Evolutionary conservation across 2,797 vertebrate species (phyloP).

Genomic region (Cyprinella venusta): DNA sequence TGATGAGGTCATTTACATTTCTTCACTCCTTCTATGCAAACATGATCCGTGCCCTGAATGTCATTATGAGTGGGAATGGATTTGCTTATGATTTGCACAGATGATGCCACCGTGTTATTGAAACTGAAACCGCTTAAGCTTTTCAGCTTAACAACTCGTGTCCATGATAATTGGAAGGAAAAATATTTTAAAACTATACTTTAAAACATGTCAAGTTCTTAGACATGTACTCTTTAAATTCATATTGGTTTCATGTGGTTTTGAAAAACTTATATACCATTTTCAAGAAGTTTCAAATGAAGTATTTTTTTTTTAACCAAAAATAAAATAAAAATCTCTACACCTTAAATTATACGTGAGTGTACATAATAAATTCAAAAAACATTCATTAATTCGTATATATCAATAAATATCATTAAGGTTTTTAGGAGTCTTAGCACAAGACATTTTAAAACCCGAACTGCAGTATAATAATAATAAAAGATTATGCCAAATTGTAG

Average conservation of each 20-base stretch:
- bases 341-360: not conserved
- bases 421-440: not conserved
- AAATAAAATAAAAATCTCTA: too few species aligned
- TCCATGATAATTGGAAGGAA: not conserved
- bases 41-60: constrained; percentile 46
- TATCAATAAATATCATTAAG: not conserved
- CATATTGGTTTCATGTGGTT: not conserved
- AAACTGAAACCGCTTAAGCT: constrained; percentile 37
- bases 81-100: constrained; percentile 54
- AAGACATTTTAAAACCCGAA: not conserved
- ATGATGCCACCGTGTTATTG: constrained; percentile 32
- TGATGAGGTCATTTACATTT: constrained; percentile 57
- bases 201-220: not conserved
- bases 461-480: not conserved
- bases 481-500: not conserved
- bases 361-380: not conserved
- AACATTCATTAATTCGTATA: too few species aligned
- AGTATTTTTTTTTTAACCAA: not conserved
- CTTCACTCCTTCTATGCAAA: constrained; percentile 48
- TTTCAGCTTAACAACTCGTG: not conserved
- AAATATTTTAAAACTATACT: not conserved
- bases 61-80: constrained; percentile 40
- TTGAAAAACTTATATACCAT: not conserved
- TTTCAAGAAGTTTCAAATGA: not conserved
- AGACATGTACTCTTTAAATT: not conserved